Evolutionary conservation across 1,140 invertebrate genomes (phyloP), one percentile per base, ranked within the genome.

Genomic region (Halesus radiatus): DNA sequence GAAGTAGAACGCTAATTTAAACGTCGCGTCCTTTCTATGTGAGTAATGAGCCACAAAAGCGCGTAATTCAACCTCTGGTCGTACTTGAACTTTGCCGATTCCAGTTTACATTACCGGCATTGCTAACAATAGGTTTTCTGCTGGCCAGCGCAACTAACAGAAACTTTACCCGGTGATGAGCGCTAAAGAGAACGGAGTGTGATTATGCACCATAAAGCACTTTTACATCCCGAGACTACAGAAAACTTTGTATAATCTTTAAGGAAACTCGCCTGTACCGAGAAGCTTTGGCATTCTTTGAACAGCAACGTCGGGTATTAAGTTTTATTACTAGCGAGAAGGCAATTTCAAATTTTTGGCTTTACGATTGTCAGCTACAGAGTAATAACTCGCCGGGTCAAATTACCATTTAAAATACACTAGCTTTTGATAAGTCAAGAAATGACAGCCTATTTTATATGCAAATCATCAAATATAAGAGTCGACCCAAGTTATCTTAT

Each of bases 141-240:
- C 18, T 15, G 32, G 1, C 16, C 7, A 18, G n/a, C 8, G 3
- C 29, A 10, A 70, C 15, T 20, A 16, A 26, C 22, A 29, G 22
- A 70, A 45, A 45, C n/a, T 45, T 70, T 70, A 70, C 66, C 18
- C 37, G 66, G 10, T 70, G 66, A 70, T 70, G 32, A 50, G 66
- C 29, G 37, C 18, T 50, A n/a, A 20, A 70, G 66, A 45, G 37
- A 45, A 50, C 32, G 6, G 66, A n/a, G 23, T 45, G 37, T 70
- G 66, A 70, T 70, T 70, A 70, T 70, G 66, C 66, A 70, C 37
- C 66, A 70, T 70, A 18, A 45, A 70, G 22, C 66, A 70, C 37
- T 66, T 66, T 15, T 66, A 66, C 23, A 66, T 66, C 62, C 22
- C 62, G 62, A 29, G 62, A 66, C 23, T 66, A 45, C 32, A 70